Evolutionary conservation across 2,797 vertebrate species (phyloP), one percentile per base, ranked within the genome.

Genomic region (Acanthurus lineatus): DNA sequence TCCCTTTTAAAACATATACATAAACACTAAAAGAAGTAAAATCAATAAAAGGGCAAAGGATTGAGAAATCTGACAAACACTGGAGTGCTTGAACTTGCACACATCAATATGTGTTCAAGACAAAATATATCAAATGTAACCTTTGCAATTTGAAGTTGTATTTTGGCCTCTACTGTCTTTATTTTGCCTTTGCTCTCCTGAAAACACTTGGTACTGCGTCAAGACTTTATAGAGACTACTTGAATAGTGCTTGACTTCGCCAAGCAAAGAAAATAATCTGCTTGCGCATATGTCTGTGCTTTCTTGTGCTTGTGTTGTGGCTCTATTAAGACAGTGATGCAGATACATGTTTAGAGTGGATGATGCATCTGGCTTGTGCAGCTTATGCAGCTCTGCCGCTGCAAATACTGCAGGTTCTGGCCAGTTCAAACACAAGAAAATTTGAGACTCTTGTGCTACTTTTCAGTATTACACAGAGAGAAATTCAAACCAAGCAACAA

Each of bases 401-500:
- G 22, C 25, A 5, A 22, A 62, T 28, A 4, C 6, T 47, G 16
- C 40, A 19, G 38, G 38, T 5, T 10, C 12, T 5, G 14, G 15
- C 2, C 61, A 7, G 3, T 45, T 63, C 16, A 45, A 19, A 17
- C 3, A 7, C 10, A 12, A n/a, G 20, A 45, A 47, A 3, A 47
- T 47, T 22, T 40, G 38, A 2, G 38, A 45, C 6, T 45, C n/a
- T 15, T 47, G 40, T 56, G 51, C 65, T 32, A 40, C 22, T 56
- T 25, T 68, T 45, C 35, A 38, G 17, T 67, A 20, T 19, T 25
- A n/a, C 17, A 45, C 45, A 32, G 10, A 56, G 32, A 54, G 52
- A 68, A 56, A 45, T 56, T 16, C 17, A 16, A 56, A 42, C 42
- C 42, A 68, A 45, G 40, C 22, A 68, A 32, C 42, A 47, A 56